These are phyloP conservation scores for Drosophila busckii DNA, from an alignment of 1,140 invertebrate species.

Conservation along the genomic window DNA sequence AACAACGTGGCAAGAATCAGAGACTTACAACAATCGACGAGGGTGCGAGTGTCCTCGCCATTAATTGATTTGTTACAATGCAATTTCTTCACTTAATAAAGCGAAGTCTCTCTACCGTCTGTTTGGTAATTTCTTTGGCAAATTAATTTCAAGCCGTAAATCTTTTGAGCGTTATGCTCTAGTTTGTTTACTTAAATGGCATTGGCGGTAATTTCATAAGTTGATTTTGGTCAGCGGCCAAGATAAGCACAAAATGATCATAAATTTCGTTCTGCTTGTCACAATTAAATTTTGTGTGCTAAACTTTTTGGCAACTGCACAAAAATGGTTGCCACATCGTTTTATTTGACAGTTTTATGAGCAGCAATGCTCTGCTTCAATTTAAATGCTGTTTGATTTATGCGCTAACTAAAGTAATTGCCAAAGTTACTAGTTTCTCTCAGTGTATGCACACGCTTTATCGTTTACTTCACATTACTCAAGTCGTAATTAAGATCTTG, in stretches of 20 bases:
- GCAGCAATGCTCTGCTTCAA: conserved; percentile 17
- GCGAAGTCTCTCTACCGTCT: conserved; percentile 45
- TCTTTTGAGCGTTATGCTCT: no score
- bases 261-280: conserved; percentile 15
- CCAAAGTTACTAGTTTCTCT: conserved; percentile 37
- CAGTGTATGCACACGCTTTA: conserved; percentile 73
- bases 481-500: conserved; percentile 77
- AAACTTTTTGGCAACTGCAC: conserved; percentile 74
- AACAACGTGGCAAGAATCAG: conserved; percentile 68
- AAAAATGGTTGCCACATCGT: conserved; percentile 69
- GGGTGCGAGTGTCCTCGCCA: no score
- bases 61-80: conserved; percentile 74
- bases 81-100: conserved; percentile 69
- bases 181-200: no score
- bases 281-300: conserved; percentile 73
- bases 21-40: conserved; percentile 34
- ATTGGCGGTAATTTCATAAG: no score
- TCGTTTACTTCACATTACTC: conserved; percentile 74
- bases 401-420: conserved; percentile 64
- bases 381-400: conserved; percentile 49
- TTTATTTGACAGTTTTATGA: conserved; percentile 72
- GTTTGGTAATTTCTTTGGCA: no score
- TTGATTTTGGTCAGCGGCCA: conserved; percentile 1
- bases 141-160: no score
- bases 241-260: no score